These are phyloP conservation scores for Gymnothorax reevesii DNA, from an alignment of 2,797 vertebrate species.

Conservation along the genomic window DNA sequence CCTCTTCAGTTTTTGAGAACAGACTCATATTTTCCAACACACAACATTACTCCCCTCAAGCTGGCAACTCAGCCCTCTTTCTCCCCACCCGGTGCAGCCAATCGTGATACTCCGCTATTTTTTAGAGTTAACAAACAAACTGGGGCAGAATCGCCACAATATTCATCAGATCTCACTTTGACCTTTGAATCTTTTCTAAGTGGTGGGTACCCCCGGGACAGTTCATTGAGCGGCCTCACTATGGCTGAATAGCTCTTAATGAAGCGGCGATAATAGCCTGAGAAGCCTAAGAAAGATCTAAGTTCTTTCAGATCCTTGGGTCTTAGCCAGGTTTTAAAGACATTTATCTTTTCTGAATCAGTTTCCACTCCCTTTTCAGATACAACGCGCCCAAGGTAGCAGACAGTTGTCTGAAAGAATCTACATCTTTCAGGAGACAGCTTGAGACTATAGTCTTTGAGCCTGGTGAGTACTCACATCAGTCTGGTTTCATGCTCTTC, in stretches of 20 bases:
- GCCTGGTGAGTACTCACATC: not conserved
- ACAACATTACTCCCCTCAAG: no score
- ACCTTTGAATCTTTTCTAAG: not conserved
- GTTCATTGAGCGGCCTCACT: not conserved
- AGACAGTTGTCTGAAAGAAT: not conserved
- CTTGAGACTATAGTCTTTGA: not conserved
- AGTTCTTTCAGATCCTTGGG: not conserved
- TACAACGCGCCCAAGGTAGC: constrained; percentile 8
- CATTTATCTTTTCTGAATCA: not conserved
- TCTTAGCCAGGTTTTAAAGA: constrained; percentile 9
- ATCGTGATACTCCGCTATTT: no score
- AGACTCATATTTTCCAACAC: no score
- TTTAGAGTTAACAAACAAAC: no score
- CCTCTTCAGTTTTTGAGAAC: no score
- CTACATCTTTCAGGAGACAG: constrained; percentile 5
- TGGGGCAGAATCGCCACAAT: no score
- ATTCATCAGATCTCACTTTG: not conserved
- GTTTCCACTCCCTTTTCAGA: not conserved
- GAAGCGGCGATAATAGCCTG: constrained; percentile 12
- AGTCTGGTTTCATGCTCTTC: constrained; percentile 9
- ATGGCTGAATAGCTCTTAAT: constrained; percentile 4
- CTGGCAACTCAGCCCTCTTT: no score
- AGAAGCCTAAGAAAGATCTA: not conserved
- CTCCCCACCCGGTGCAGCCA: no score
- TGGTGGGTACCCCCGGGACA: not conserved